A percentile compares a stretch with the other conserved stretches of the same genome.
phyloP scores from a whole-genome alignment of 2,797 vertebrate species.

The Chromis chromis region DNA sequence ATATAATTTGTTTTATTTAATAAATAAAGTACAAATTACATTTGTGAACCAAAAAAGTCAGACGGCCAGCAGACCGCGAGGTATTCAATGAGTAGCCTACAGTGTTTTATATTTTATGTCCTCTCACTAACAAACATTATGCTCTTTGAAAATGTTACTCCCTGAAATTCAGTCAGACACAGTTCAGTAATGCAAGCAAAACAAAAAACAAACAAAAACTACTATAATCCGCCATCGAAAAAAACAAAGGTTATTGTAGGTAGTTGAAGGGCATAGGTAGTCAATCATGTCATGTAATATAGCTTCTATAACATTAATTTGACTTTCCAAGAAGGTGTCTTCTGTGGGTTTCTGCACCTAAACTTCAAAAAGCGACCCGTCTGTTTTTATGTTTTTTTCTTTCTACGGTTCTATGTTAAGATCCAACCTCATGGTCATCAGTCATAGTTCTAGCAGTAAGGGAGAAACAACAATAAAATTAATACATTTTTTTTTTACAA shows the following conservation, averaged over 20 bases:
- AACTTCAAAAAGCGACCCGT: conserved; percentile 53
- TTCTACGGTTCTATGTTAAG: conserved; percentile 62
- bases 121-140: conserved; percentile 71
- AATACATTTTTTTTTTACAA: conserved; percentile 84
- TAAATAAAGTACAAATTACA: conserved; percentile 88
- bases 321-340: conserved; percentile 53
- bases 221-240: conserved; percentile 51
- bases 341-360: conserved; percentile 41
- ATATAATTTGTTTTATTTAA: conserved; percentile 87
- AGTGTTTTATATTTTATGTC: conserved; percentile 74
- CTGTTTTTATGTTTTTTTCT: conserved; percentile 19
- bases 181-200: conserved; percentile 68
- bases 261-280: conserved; percentile 85
- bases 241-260: conserved; percentile 75
- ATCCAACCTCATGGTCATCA: conserved; percentile 70
- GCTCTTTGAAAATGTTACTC: conserved; percentile 75
- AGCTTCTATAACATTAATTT: conserved; percentile 63
- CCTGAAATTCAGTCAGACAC: conserved; percentile 77
- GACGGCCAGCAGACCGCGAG: conserved; percentile 94
- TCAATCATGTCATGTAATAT: conserved; percentile 71
- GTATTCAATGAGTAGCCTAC: conserved; percentile 88
- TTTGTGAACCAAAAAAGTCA: conserved; percentile 86
- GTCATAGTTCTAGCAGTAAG: conserved; percentile 79
- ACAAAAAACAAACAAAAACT: conserved; percentile 4
- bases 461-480: conserved; percentile 69